phyloP scores from a whole-genome alignment of 2,797 vertebrate genomes.

The Leptodactylus fallax region DNA sequence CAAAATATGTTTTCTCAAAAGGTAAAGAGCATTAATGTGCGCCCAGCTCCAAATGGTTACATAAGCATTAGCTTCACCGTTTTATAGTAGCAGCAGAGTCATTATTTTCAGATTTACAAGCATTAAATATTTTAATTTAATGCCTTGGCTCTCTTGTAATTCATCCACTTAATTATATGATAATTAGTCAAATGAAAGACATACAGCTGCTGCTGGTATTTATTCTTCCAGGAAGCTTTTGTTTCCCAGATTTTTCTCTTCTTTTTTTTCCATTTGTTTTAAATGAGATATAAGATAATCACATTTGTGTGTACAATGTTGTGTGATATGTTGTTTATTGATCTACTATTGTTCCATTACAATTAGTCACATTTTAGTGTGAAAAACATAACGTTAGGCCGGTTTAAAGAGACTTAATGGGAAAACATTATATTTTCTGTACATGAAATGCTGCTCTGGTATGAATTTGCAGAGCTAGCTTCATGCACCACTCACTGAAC shows the following conservation, averaged over 20 bases:
- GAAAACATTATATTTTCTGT: background rate
- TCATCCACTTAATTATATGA: conserved; percentile 94
- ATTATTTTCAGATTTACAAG: conserved; percentile 93
- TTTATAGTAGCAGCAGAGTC: conserved; percentile 82
- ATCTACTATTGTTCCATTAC: background rate
- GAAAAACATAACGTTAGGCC: background rate
- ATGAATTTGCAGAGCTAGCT: no score
- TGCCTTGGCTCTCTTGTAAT: conserved; percentile 93
- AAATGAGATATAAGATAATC: conserved; percentile 20
- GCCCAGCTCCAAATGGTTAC: conserved; percentile 64
- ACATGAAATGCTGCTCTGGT: no score
- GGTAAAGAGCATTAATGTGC: conserved; percentile 59
- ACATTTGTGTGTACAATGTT: conserved; percentile 5
- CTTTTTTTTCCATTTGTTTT: background rate
- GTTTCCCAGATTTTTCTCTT: conserved; percentile 32
- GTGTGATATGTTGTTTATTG: background rate
- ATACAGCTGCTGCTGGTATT: conserved; percentile 82
- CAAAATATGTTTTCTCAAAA: conserved; percentile 55
- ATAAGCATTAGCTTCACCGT: conserved; percentile 76
- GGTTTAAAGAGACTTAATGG: background rate
- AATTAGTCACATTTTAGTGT: background rate
- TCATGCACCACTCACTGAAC: no score
- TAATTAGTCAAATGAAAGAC: conserved; percentile 92
- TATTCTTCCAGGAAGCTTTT: conserved; percentile 78
- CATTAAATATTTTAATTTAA: conserved; percentile 95